A percentile compares a stretch with the other conserved stretches of the same genome.
Evolutionary conservation across 2,888 invertebrate species (phyloP).

Genomic region (Aplocera efformata): DNA sequence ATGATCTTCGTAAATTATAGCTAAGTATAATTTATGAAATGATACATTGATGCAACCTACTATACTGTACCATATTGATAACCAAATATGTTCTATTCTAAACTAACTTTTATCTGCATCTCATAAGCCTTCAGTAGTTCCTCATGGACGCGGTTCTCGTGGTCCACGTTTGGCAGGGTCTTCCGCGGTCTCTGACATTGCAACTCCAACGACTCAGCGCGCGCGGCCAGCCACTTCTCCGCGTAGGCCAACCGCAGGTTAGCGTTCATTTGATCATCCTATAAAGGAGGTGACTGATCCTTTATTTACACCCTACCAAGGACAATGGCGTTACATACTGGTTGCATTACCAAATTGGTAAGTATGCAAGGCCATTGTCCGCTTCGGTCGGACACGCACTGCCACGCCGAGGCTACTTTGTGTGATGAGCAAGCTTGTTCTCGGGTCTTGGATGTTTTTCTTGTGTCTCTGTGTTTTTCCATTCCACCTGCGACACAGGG

Average conservation of each 20-base stretch:
- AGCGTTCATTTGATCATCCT: constrained; percentile 56
- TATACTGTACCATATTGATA: too few species aligned
- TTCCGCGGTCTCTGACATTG: constrained; percentile 35
- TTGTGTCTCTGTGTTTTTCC: too few species aligned
- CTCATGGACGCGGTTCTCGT: constrained; percentile 57
- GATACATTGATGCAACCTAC: too few species aligned
- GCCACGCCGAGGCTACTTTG: too few species aligned
- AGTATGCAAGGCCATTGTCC: too few species aligned
- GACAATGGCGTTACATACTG: constrained; percentile 7
- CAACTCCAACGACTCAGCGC: constrained; percentile 53
- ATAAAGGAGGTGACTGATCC: constrained; percentile 16
- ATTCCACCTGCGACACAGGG: too few species aligned
- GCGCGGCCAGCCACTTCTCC: constrained; percentile 62
- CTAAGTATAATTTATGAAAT: too few species aligned
- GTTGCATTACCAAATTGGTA: too few species aligned
- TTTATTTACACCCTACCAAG: constrained; percentile 9
- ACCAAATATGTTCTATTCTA: neutral
- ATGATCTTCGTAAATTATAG: too few species aligned
- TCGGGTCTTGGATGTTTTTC: too few species aligned
- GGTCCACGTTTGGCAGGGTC: constrained; percentile 40
- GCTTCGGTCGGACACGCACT: too few species aligned
- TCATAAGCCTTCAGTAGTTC: constrained; percentile 55
- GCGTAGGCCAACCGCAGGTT: constrained; percentile 54
- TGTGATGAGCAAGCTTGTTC: too few species aligned
- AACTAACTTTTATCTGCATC: constrained; percentile 53